Percentiles rank a stretch among this genome's conserved stretches.
Conservation (phyloP, 2,888 invertebrate species). For the Auanema freiburgensis region DNA sequence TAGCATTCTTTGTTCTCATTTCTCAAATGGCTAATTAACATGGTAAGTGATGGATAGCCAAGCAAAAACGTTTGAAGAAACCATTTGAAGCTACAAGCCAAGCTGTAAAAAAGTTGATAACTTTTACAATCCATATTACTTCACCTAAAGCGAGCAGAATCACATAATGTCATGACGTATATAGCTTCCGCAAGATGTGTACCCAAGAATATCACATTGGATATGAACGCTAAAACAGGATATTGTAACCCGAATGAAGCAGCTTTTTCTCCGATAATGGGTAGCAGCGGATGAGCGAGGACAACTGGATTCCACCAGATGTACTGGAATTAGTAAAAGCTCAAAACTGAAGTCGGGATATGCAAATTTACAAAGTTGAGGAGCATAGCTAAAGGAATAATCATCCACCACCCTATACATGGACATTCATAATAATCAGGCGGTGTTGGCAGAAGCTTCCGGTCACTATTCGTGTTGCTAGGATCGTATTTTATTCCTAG, state of each 20-base stretch:
- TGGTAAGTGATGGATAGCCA: conserved; percentile 56
- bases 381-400: conserved; percentile 49
- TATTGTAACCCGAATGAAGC: conserved; percentile 21
- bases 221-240: conserved; percentile 28
- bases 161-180: conserved; percentile 48
- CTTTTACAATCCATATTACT: neutral
- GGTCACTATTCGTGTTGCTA: conserved; percentile 9
- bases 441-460: conserved; percentile 12
- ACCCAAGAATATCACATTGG: conserved; percentile 48
- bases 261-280: conserved; percentile 39
- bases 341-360: neutral
- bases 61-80: conserved; percentile 57
- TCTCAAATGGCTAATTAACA: conserved; percentile 21
- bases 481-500: conserved; percentile 44
- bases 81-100: conserved; percentile 55
- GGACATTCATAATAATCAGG: conserved; percentile 22
- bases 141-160: conserved; percentile 43
- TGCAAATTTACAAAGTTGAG: conserved; percentile 51
- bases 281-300: conserved; percentile 25
- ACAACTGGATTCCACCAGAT: conserved; percentile 36
- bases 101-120: conserved; percentile 20
- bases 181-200: conserved; percentile 56
- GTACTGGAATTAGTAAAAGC: conserved; percentile 30
- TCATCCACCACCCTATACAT: conserved; percentile 43
- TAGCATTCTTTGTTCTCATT: neutral